A percentile compares a stretch with the other conserved stretches of the same genome.
Conservation (phyloP, 1,140 invertebrate species). For the Carposina sasakii region DNA sequence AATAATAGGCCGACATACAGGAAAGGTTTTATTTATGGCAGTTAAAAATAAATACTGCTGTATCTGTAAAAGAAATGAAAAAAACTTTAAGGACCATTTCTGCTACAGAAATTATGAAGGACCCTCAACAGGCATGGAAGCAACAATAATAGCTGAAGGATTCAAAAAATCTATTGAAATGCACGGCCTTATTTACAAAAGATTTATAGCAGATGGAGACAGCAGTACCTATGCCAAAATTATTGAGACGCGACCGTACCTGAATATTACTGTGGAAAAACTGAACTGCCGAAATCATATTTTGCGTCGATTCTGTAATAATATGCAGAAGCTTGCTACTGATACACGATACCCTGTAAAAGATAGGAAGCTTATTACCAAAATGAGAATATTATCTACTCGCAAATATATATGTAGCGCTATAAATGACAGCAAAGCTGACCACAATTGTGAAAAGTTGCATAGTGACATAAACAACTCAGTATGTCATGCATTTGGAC, state of each 20-base stretch:
- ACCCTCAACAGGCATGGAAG: slow-evolving; percentile 59
- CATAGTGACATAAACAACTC: too few relatives aligned
- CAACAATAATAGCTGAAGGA: slow-evolving; percentile 53
- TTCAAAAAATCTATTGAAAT: slow-evolving; percentile 37
- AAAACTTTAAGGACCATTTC: slow-evolving; percentile 20
- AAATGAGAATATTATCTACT: too few relatives aligned
- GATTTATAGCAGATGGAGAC: slow-evolving; percentile 32
- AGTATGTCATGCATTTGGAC: too few relatives aligned
- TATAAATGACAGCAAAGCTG: too few relatives aligned
- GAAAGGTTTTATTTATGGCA: slow-evolving; percentile 27
- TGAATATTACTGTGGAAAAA: slow-evolving; percentile 39
- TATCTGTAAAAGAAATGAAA: slow-evolving; percentile 24
- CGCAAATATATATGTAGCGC: too few relatives aligned
- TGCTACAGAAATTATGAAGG: slow-evolving; percentile 40
- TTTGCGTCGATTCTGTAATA: slow-evolving; percentile 18
- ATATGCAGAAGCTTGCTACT: not conserved
- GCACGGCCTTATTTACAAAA: slow-evolving; percentile 24
- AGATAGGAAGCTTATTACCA: not conserved
- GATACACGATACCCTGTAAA: not conserved
- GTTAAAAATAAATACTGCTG: slow-evolving; percentile 33
- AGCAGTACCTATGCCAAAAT: slow-evolving; percentile 42
- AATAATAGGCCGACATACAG: slow-evolving; percentile 25
- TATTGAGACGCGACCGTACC: slow-evolving; percentile 30
- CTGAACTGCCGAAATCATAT: slow-evolving; percentile 40
- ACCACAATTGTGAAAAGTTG: too few relatives aligned